A percentile compares a stretch with the other conserved stretches of the same genome.
Evolutionary conservation across 2,888 invertebrate genomes (phyloP).

Genomic region (Idaea straminata): DNA sequence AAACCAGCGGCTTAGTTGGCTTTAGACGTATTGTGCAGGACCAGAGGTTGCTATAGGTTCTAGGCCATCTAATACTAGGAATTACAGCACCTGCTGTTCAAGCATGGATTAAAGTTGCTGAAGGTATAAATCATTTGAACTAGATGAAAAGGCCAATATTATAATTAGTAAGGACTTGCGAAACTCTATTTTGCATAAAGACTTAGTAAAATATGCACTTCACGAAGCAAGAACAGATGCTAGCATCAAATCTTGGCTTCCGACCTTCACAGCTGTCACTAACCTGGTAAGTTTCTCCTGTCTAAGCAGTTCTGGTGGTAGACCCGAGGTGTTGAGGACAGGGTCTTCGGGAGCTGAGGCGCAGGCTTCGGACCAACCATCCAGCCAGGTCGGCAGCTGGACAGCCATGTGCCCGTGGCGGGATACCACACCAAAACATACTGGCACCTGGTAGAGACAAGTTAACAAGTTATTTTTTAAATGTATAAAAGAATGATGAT

Average conservation of each 20-base stretch:
- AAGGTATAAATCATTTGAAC: too few relatives aligned
- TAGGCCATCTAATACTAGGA: too few relatives aligned
- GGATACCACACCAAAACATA: slow-evolving; percentile 98
- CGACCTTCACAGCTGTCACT: background rate
- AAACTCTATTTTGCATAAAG: too few relatives aligned
- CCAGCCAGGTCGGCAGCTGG: slow-evolving; percentile 93
- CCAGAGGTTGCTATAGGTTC: too few relatives aligned
- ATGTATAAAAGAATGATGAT: too few relatives aligned
- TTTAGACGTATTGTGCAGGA: too few relatives aligned
- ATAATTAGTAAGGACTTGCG: too few relatives aligned
- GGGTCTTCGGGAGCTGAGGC: slow-evolving; percentile 60
- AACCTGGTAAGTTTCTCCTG: slow-evolving; percentile 88
- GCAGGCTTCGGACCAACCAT: slow-evolving; percentile 62
- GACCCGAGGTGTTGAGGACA: slow-evolving; percentile 69
- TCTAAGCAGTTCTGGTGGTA: slow-evolving; percentile 86
- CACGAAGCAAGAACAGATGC: background rate
- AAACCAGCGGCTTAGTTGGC: too few relatives aligned
- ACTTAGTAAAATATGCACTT: too few relatives aligned
- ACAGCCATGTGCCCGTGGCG: slow-evolving; percentile 97
- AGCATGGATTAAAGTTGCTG: too few relatives aligned
- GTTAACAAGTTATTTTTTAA: background rate
- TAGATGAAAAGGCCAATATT: too few relatives aligned
- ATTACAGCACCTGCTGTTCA: too few relatives aligned
- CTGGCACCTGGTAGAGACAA: slow-evolving; percentile 81
- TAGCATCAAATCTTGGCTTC: background rate